Percentiles rank a stretch among this genome's conserved stretches.
phyloP scores from a whole-genome alignment of 1,140 invertebrate genomes.

The Nephila pilipes region DNA sequence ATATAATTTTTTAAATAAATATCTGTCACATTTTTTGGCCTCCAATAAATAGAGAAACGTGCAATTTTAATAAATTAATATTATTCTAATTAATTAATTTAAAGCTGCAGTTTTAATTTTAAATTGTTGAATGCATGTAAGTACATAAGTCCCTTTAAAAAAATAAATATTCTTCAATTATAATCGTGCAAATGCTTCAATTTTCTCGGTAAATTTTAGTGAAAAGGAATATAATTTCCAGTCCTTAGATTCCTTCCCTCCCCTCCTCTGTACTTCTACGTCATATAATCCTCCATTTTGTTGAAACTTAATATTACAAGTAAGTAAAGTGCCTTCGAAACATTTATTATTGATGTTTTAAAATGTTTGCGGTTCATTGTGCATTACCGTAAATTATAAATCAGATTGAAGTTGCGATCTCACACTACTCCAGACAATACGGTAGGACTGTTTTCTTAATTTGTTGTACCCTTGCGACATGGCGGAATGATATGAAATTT shows the following conservation, averaged over 20 bases:
- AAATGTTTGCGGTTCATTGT: neutral
- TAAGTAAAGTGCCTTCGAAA: neutral
- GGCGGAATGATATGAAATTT: constrained; percentile 73
- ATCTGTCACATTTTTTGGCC: too few relatives aligned
- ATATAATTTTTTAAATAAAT: too few relatives aligned
- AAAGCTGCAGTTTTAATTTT: too few relatives aligned
- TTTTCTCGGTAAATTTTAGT: neutral
- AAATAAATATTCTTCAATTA: too few relatives aligned
- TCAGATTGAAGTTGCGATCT: neutral
- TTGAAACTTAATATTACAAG: constrained; percentile 24
- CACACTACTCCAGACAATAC: neutral
- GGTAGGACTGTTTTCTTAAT: constrained; percentile 62
- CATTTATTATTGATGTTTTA: neutral
- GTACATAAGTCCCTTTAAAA: too few relatives aligned
- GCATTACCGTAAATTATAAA: neutral
- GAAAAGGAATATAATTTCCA: neutral
- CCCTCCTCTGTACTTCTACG: neutral
- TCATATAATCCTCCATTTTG: constrained; percentile 20
- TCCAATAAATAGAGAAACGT: too few relatives aligned
- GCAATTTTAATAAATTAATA: too few relatives aligned
- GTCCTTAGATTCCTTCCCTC: neutral
- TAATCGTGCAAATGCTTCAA: neutral
- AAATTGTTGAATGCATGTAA: too few relatives aligned
- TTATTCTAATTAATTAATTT: too few relatives aligned
- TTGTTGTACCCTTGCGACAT: constrained; percentile 75